Evolutionary conservation across 2,888 invertebrate species (phyloP).

Genomic region (Melipona beecheii): DNA sequence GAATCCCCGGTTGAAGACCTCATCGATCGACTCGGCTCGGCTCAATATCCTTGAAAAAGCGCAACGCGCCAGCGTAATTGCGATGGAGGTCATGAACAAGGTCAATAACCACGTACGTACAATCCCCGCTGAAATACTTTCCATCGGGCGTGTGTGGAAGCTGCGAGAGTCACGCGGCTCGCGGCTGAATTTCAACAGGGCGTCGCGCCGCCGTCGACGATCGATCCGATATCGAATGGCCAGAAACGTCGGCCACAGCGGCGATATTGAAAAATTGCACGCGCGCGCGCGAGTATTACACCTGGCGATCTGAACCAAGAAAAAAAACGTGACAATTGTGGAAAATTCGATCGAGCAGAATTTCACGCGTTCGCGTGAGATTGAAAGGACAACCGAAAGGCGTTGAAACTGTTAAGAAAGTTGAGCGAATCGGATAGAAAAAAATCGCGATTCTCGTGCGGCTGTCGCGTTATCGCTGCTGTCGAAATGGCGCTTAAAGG

Average conservation of each 20-base stretch:
- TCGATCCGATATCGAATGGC: not conserved
- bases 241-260: not conserved
- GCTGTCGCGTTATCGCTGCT: too few relatives aligned
- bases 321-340: too few relatives aligned
- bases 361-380: too few relatives aligned
- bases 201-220: not conserved
- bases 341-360: too few relatives aligned
- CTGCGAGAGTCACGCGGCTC: slow-evolving; percentile 1
- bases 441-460: too few relatives aligned
- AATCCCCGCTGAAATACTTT: slow-evolving; percentile 51
- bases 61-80: slow-evolving; percentile 59
- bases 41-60: slow-evolving; percentile 68
- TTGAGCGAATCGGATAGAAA: too few relatives aligned
- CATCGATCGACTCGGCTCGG: slow-evolving; percentile 52
- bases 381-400: too few relatives aligned
- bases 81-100: slow-evolving; percentile 67
- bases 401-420: too few relatives aligned
- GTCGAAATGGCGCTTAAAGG: not conserved
- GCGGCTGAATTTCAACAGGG: slow-evolving; percentile 7
- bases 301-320: too few relatives aligned
- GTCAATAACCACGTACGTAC: slow-evolving; percentile 63
- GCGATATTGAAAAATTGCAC: not conserved
- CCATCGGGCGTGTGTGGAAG: slow-evolving; percentile 22
- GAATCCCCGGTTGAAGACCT: slow-evolving; percentile 40
- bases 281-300: too few relatives aligned